Conservation (phyloP, 2,888 invertebrate species). For the Platycheirus albimanus region DNA sequence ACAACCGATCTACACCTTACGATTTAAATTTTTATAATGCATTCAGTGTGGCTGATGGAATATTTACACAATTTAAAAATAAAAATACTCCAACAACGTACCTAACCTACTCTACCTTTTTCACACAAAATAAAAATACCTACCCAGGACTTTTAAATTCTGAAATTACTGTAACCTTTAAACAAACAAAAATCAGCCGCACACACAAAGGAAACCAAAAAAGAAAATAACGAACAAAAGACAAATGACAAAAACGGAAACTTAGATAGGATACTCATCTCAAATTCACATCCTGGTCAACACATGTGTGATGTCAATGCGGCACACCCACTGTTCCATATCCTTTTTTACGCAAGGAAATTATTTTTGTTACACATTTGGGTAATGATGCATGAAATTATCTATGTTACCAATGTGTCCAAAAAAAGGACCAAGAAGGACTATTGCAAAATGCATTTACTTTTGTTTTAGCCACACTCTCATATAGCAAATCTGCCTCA, state of each 20-base stretch:
- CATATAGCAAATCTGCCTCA: not conserved
- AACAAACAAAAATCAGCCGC: slow-evolving; percentile 21
- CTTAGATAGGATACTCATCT: slow-evolving; percentile 60
- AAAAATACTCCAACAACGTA: no score
- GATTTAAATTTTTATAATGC: no score
- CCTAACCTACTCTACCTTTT: no score
- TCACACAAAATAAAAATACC: no score
- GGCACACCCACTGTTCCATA: slow-evolving; percentile 44
- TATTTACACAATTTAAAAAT: no score
- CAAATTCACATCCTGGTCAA: slow-evolving; percentile 72
- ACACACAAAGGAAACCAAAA: slow-evolving; percentile 24
- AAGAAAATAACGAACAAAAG: slow-evolving; percentile 21
- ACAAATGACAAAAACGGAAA: slow-evolving; percentile 57
- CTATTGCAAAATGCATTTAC: slow-evolving; percentile 49
- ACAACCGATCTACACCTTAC: no score
- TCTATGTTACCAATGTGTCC: slow-evolving; percentile 76
- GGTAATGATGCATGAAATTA: slow-evolving; percentile 80
- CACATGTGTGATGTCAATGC: slow-evolving; percentile 72
- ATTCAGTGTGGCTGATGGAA: no score
- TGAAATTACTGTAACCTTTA: slow-evolving; percentile 12
- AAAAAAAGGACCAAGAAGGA: slow-evolving; percentile 25
- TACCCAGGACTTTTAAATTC: no score
- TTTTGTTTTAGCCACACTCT: not conserved
- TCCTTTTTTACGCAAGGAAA: slow-evolving; percentile 21
- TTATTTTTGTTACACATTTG: slow-evolving; percentile 77